Conservation (phyloP, 2,888 invertebrate species). For the Pheosia tremula region DNA sequence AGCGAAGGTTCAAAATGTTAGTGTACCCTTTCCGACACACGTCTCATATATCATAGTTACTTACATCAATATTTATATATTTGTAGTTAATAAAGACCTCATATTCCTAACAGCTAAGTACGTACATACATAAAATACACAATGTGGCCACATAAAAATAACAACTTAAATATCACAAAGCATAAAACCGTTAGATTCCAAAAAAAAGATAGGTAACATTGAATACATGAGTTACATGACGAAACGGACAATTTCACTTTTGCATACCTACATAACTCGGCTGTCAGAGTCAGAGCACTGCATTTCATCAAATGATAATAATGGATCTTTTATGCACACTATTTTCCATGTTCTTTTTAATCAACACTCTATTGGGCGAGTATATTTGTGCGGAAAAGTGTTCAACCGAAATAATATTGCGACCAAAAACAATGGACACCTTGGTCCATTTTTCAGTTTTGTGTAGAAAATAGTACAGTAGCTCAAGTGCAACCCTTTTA, state of each 20-base stretch:
- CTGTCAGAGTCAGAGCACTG: not conserved
- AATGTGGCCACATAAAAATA: not conserved
- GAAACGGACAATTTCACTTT: conserved; percentile 9
- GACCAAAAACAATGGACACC: no score
- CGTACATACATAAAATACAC: not conserved
- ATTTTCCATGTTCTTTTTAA: conserved; percentile 8
- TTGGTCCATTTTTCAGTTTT: no score
- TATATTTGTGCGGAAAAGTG: conserved; percentile 5
- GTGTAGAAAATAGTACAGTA: no score
- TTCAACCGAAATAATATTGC: not conserved
- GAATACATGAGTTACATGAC: conserved; percentile 7
- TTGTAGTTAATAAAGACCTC: not conserved
- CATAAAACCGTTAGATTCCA: not conserved
- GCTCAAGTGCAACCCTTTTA: no score
- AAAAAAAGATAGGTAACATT: not conserved
- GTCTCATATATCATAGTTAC: no score
- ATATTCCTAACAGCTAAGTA: not conserved
- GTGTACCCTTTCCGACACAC: no score
- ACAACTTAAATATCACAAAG: not conserved
- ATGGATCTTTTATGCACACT: conserved; percentile 24
- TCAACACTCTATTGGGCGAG: not conserved
- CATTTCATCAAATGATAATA: conserved; percentile 24
- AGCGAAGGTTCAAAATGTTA: no score
- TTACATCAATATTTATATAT: no score
- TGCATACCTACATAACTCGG: conserved; percentile 2